Conservation (phyloP, 2,113 vertebrate species). For the Cryptomyrus ogoouensis region DNA sequence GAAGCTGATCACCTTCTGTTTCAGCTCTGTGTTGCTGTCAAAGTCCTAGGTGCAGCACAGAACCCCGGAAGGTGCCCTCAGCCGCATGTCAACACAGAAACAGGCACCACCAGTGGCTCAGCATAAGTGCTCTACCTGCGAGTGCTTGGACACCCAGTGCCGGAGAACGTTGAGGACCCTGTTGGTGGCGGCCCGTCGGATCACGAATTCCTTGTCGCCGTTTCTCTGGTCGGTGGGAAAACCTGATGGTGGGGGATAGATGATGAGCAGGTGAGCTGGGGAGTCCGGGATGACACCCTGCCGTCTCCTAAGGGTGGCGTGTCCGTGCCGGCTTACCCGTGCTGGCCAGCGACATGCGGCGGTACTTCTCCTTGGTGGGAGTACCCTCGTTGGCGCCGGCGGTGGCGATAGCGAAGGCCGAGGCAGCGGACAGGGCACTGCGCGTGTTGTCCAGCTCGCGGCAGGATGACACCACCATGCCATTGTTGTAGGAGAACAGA, state of each 20-base stretch:
- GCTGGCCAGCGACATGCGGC: slow-evolving; percentile 89
- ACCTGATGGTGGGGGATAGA: slow-evolving; percentile 53
- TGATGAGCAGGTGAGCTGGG: neutral
- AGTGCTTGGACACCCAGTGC: slow-evolving; percentile 97
- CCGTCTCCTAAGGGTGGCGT: neutral
- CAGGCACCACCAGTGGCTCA: too few relatives aligned
- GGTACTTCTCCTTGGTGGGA: slow-evolving; percentile 88
- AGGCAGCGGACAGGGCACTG: slow-evolving; percentile 82
- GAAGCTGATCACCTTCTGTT: slow-evolving; percentile 79
- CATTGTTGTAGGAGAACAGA: slow-evolving; percentile 89
- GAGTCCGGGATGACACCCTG: neutral
- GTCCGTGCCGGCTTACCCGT: slow-evolving; percentile 58
- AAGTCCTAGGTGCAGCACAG: slow-evolving; percentile 71
- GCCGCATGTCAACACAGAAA: neutral
- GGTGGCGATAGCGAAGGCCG: slow-evolving; percentile 91
- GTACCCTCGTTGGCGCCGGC: slow-evolving; percentile 91
- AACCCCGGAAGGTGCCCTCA: neutral
- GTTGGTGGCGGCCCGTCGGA: slow-evolving; percentile 93
- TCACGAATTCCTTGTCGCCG: slow-evolving; percentile 94
- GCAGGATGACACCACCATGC: slow-evolving; percentile 83
- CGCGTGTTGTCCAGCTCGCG: slow-evolving; percentile 83
- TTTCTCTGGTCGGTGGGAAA: slow-evolving; percentile 92
- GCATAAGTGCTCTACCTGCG: slow-evolving; percentile 66
- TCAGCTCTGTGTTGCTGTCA: slow-evolving; percentile 78
- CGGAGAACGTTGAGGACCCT: slow-evolving; percentile 89